Base-by-base conservation (phyloP, 2,888 invertebrate genomes). In the Diaperis boleti region DNA sequence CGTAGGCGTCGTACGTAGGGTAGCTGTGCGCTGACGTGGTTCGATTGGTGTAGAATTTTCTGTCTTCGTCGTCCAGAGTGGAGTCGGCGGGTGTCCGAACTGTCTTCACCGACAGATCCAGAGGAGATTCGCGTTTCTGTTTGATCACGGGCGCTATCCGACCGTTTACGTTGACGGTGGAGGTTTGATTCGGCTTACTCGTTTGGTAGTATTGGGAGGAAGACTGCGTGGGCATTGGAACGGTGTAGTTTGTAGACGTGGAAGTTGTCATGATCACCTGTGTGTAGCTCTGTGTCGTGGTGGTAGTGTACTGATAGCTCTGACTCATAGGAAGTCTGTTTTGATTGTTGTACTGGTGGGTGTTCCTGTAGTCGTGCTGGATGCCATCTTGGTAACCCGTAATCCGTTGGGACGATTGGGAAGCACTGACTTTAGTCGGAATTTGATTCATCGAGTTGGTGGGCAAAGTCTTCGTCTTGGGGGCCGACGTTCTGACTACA, bases 21-120 rank as follows among this genome's bases (percentile, higher is more conserved):
- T 76, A 79, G 64, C 69, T 76, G 11, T 73, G 70, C 31, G n/a
- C n/a, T 2, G 69, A 37, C 59, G 72, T 57, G 82, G 80, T 69
- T 17, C 67, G 65, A 64, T 57, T 65, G 29, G 52, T 62, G 31
- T 75, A 74, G 54, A 75, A 74, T 50, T 76, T 76, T 14, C 69
- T 65, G 10, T 78, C 75, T 73, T 88, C 87, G 73, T 90, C 89
- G 74, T 87, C 87, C 8, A 92, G 90, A 0, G 95, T 94, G 0
- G 94, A 94, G 81, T 95, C 94, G 0, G 95, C 94, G 2, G 93
- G 90, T 49, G 94, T 94, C 77, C 93, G 89, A 0, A 95, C 90
- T 1, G 94, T 95, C 79, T 95, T 94, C 41, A 95, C 92, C 0
- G 95, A 95, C 52, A 95, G 84, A 82, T 95, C 95, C 62, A 95